phyloP scores from a whole-genome alignment of 2,888 invertebrate species.

The Apotomis capreana region DNA sequence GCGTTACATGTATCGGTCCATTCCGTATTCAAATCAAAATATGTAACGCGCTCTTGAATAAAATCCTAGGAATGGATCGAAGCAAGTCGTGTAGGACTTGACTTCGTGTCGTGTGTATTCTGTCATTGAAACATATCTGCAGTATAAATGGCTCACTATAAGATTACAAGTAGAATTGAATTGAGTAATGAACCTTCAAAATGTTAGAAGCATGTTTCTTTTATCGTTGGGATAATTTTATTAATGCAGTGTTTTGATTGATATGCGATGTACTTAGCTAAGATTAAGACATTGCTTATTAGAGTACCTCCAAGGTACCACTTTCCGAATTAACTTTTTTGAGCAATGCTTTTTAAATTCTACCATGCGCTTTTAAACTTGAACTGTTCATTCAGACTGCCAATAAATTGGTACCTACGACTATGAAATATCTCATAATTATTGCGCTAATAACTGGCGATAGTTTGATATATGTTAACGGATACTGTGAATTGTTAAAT shows the following conservation, averaged over 20 bases:
- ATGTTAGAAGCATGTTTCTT: too few relatives aligned
- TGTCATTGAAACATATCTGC: too few relatives aligned
- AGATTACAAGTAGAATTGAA: too few relatives aligned
- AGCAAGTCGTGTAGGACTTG: too few relatives aligned
- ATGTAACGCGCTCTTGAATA: too few relatives aligned
- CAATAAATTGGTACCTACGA: slow-evolving; percentile 7
- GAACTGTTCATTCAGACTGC: background rate
- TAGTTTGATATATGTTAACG: slow-evolving; percentile 36
- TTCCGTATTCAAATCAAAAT: too few relatives aligned
- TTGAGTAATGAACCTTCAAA: too few relatives aligned
- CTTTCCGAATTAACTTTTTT: background rate
- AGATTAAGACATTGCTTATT: background rate
- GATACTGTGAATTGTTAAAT: slow-evolving; percentile 47
- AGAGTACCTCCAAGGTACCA: background rate
- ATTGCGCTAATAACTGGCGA: slow-evolving; percentile 38
- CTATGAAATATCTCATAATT: slow-evolving; percentile 18
- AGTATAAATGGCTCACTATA: too few relatives aligned
- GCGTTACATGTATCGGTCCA: too few relatives aligned
- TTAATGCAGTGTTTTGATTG: background rate
- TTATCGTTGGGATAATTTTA: background rate
- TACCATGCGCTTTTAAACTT: background rate
- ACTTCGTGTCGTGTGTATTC: too few relatives aligned
- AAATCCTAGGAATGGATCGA: too few relatives aligned
- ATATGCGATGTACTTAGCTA: background rate
- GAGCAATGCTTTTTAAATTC: background rate